phyloP scores from a whole-genome alignment of 2,888 invertebrate genomes.

The Corythucha ciliata region DNA sequence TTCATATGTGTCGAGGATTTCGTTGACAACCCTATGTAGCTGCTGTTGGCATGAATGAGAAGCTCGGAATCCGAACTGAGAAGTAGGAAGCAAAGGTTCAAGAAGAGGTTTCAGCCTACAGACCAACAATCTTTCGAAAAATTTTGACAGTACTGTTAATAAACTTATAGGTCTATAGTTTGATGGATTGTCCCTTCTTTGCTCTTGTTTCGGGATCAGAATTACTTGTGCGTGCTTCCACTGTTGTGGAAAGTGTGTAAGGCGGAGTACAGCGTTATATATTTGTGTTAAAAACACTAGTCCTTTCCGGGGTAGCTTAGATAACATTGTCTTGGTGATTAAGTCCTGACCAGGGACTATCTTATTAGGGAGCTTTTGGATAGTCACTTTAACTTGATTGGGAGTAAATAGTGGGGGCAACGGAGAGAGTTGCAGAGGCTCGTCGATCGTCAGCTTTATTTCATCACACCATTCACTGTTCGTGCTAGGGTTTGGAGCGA shows the following conservation, averaged over 20 bases:
- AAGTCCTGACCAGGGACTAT: too few relatives aligned
- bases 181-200: background rate
- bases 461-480: too few relatives aligned
- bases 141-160: conserved; percentile 2
- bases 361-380: too few relatives aligned
- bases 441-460: too few relatives aligned
- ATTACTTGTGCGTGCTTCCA: conserved; percentile 12
- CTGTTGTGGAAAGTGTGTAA: background rate
- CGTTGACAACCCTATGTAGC: too few relatives aligned
- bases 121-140: conserved; percentile 4
- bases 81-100: background rate
- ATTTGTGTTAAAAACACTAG: conserved; percentile 11
- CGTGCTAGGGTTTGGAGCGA: too few relatives aligned
- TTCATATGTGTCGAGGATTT: too few relatives aligned
- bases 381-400: too few relatives aligned
- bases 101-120: background rate
- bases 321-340: too few relatives aligned
- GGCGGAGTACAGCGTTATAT: conserved; percentile 10
- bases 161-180: conserved; percentile 11
- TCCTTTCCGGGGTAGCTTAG: background rate
- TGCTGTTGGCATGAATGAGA: conserved; percentile 4
- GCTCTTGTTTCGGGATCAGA: conserved; percentile 3
- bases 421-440: too few relatives aligned
- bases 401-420: too few relatives aligned
- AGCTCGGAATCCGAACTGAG: conserved; percentile 11